phyloP scores from a whole-genome alignment of 2,888 invertebrate genomes.

The Chymomyza procnemis region DNA sequence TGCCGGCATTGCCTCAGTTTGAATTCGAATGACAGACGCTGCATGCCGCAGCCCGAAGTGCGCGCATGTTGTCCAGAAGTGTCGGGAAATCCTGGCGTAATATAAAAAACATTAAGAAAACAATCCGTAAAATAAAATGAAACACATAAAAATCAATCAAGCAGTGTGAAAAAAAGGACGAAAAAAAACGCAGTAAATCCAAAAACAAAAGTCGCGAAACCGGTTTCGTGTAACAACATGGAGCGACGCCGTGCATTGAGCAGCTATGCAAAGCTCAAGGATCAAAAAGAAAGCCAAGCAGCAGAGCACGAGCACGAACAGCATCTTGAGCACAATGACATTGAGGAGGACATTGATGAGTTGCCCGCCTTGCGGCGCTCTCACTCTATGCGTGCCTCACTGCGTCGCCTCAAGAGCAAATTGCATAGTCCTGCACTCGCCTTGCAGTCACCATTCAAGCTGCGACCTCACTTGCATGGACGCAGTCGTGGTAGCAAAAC shows the following conservation, averaged over 20 bases:
- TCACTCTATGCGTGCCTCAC: constrained; percentile 85
- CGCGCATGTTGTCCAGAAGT: neutral
- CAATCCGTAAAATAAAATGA: constrained; percentile 1
- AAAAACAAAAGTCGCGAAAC: neutral
- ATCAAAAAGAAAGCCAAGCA: constrained; percentile 23
- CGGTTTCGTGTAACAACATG: constrained; percentile 42
- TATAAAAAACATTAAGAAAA: neutral
- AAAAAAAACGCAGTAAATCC: no score
- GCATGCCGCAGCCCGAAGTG: constrained; percentile 34
- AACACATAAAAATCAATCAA: neutral
- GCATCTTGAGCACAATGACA: neutral
- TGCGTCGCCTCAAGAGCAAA: constrained; percentile 84
- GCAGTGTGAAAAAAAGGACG: constrained; percentile 5
- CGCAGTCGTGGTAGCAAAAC: constrained; percentile 44
- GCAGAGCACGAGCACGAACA: neutral
- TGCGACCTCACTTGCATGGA: constrained; percentile 59
- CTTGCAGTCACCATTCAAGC: constrained; percentile 75
- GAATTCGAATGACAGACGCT: constrained; percentile 32
- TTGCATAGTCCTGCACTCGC: constrained; percentile 65
- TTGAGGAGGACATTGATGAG: constrained; percentile 27
- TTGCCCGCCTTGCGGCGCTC: constrained; percentile 80
- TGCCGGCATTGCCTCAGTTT: constrained; percentile 40
- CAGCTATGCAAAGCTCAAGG: constrained; percentile 64
- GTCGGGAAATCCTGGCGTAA: constrained; percentile 38
- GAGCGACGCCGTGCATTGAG: constrained; percentile 68